Base-by-base conservation (phyloP, 2,888 invertebrate species). In the Pachycephus smyrnensis region DNA sequence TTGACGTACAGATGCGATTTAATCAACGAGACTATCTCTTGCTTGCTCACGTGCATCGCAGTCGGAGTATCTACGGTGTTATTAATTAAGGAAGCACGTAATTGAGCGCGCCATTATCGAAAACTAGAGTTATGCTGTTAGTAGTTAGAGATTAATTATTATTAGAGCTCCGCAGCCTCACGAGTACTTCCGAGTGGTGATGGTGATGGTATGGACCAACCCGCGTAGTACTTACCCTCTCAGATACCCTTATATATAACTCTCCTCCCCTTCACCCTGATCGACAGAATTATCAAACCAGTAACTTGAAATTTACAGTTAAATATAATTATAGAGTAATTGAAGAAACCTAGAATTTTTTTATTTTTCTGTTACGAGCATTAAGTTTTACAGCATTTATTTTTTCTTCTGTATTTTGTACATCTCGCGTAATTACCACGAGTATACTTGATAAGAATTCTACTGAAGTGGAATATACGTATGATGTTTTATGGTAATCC, bases 141-240 rank as follows among this genome's bases (percentile, higher is more conserved):
- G 83, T 83, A 84, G 84, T 84, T 84, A 71, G 81, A 84, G 81
- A 84, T 84, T 84, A 84, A 84, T 84, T 84, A 84, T 84, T 84
- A 84, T 84, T 79, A 82, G 79, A 81, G 83, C 81, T 79, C 73
- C 79, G 80, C 75, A 68, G 76, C 76, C 83, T 76, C 80, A 68
- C 37, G 77, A 75, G 79, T 79, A 82, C 75, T 78, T 71, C 76
- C 77, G 76, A 73, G 78, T 76, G 71, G 73, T 55, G 80, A 77
- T 74, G 73, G n/a, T 68, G 68, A 55, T 55, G 55, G 55, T 55
- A 23, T 55, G 55, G 55, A 55, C 55, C 23, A 55, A 55, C 23
- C 55, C 55, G 23, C 55, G 55, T 23, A 55, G 23, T 23, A 23
- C 23, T 55, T 23, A 23, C 55, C 6, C 15, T 55, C 23, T 23